phyloP scores from a whole-genome alignment of 2,888 invertebrate species.

The Sinotaia quadrata region DNA sequence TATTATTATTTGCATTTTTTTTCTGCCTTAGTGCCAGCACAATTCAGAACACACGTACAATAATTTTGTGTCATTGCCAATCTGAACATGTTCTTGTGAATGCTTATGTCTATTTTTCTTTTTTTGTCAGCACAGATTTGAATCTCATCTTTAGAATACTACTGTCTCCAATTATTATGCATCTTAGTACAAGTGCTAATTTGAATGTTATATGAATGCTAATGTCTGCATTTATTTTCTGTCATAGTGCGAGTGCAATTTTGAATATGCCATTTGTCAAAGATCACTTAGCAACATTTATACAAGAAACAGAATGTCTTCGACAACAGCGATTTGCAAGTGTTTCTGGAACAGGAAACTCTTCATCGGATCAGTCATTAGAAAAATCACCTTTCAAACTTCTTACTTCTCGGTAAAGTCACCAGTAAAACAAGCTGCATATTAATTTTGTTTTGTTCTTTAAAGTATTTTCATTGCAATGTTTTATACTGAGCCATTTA shows the following conservation, averaged over 20 bases:
- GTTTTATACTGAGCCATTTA: too few relatives aligned
- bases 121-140: too few relatives aligned
- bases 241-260: slow-evolving; percentile 65
- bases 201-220: background rate
- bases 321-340: slow-evolving; percentile 47
- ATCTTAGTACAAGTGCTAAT: background rate
- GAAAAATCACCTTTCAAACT: slow-evolving; percentile 14
- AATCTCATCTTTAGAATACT: too few relatives aligned
- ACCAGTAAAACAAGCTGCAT: background rate
- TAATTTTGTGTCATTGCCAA: too few relatives aligned
- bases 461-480: background rate
- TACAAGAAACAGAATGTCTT: slow-evolving; percentile 57
- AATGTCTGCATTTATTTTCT: slow-evolving; percentile 13
- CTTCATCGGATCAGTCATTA: slow-evolving; percentile 1
- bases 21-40: too few relatives aligned
- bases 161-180: background rate
- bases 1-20: too few relatives aligned
- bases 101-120: too few relatives aligned
- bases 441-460: background rate
- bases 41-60: too few relatives aligned
- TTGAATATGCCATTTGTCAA: slow-evolving; percentile 59
- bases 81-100: too few relatives aligned
- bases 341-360: slow-evolving; percentile 4
- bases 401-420: too few relatives aligned
- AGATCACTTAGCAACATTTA: slow-evolving; percentile 60